Base-by-base conservation (phyloP, 2,113 vertebrate genomes). In the Motacilla tschutschensis region DNA sequence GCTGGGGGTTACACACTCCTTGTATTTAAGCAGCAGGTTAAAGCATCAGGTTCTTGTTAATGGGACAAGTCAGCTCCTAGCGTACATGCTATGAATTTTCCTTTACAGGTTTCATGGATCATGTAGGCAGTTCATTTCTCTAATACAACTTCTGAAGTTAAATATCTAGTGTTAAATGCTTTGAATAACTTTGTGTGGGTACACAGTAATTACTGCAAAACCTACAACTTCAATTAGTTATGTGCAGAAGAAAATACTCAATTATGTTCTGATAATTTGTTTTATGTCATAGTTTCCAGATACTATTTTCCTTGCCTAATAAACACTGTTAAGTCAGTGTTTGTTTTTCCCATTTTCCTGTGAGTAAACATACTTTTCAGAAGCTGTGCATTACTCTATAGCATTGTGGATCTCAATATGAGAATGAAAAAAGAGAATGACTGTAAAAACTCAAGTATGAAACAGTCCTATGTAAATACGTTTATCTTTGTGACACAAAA, bases 281-380 rank as follows among this genome's bases (percentile, higher is more conserved):
- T 70, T 82, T 35, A 58, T 76, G 73, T 59, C 51, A 77, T 18
- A 51, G 14, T 46, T 91, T 69, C 28, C 29, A 87, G 48, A 59
- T 85, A 66, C 6, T 14, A 15, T 90, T 87, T 94, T 90, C 50
- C 19, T 91, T 88, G 31, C 40, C 43, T 89, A 78, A 59, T 46
- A 76, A 74, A 79, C 10, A 53, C 5, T 36, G 19, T 5, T 8
- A 17, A 85, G 31, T 43, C 41, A 51, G 9, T n/a, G 26, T 28
- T 83, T 48, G 8, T 28, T 86, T 85, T 87, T 41, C 29, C 20
- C 4, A 14, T 62, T 78, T 93, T 85, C 36, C 8, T 78, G 10
- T 38, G 10, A 82, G 17, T 82, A 77, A 92, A 84, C 41, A 72
- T 33, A 24, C 17, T 78, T 90, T 72, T 79, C 47, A 71, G 83